phyloP scores from a whole-genome alignment of 2,888 invertebrate species.

The Mellilla xanthometata region DNA sequence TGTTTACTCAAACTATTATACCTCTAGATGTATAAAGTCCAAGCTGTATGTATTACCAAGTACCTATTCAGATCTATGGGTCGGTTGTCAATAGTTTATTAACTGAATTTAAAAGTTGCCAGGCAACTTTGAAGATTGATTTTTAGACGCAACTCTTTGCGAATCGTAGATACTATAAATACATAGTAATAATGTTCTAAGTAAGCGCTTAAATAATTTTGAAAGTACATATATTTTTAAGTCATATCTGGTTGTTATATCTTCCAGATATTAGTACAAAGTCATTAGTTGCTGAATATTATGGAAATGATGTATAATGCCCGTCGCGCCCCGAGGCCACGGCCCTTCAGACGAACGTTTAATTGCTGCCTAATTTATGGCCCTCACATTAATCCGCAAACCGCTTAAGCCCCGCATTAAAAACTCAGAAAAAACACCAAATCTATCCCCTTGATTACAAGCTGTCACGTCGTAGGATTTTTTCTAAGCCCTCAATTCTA shows the following conservation, averaged over 20 bases:
- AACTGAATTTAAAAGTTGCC: background rate
- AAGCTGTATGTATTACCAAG: too few relatives aligned
- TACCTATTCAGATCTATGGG: background rate
- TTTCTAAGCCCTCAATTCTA: constrained; percentile 77
- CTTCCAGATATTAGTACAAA: too few relatives aligned
- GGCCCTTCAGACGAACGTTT: constrained; percentile 60
- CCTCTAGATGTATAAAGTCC: too few relatives aligned
- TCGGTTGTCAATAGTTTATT: constrained; percentile 17
- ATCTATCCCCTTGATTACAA: constrained; percentile 80
- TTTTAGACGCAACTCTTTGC: too few relatives aligned
- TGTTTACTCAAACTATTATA: constrained; percentile 38
- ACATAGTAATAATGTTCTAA: too few relatives aligned
- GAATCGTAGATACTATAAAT: too few relatives aligned
- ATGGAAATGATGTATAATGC: constrained; percentile 44
- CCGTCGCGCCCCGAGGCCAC: constrained; percentile 35
- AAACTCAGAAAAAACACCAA: constrained; percentile 49
- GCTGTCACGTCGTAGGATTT: constrained; percentile 80
- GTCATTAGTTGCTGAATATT: constrained; percentile 33
- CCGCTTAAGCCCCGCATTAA: constrained; percentile 58
- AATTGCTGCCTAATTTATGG: constrained; percentile 77
- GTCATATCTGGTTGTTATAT: too few relatives aligned
- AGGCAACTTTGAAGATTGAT: too few relatives aligned
- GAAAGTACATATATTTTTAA: too few relatives aligned
- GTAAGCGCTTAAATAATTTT: too few relatives aligned
- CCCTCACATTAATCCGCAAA: constrained; percentile 66